A percentile compares a stretch with the other conserved stretches of the same genome.
phyloP scores from a whole-genome alignment of 2,113 vertebrate genomes.

The Anolis carolinensis region DNA sequence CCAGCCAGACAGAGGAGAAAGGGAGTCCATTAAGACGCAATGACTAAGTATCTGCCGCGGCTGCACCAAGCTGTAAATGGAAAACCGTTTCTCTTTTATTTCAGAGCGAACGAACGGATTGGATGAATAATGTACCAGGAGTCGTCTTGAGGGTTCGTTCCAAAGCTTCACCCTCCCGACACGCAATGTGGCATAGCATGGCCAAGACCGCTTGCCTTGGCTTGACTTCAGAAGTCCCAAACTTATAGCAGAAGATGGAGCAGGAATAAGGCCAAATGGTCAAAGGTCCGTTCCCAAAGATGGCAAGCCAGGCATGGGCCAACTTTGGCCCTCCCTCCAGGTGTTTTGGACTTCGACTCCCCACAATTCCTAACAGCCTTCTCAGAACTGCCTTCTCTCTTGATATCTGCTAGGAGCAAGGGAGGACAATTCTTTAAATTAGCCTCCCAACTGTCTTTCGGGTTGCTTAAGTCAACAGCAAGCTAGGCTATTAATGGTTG shows the following conservation, averaged over 20 bases:
- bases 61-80: neutral
- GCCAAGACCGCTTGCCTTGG: neutral
- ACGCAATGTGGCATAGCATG: neutral
- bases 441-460: no score
- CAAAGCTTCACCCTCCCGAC: neutral
- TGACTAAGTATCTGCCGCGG: neutral
- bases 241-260: neutral
- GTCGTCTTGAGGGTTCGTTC: fast-evolving
- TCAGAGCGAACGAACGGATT: neutral
- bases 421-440: no score
- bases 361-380: no score
- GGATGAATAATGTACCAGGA: neutral
- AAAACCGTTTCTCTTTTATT: neutral
- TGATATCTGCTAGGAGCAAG: no score
- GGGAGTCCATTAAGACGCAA: neutral
- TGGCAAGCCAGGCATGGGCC: neutral
- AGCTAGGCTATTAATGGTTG: no score
- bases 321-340: no score
- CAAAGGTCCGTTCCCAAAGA: neutral
- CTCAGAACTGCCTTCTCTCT: no score
- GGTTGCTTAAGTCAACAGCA: no score
- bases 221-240: neutral
- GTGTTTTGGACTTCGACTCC: no score
- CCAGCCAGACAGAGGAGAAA: conserved; percentile 1
- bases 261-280: neutral